Percentiles rank a stretch among this genome's conserved stretches.
These are phyloP conservation scores for Galaxias olidus DNA, from an alignment of 2,797 vertebrate species.

Conservation along the genomic window DNA sequence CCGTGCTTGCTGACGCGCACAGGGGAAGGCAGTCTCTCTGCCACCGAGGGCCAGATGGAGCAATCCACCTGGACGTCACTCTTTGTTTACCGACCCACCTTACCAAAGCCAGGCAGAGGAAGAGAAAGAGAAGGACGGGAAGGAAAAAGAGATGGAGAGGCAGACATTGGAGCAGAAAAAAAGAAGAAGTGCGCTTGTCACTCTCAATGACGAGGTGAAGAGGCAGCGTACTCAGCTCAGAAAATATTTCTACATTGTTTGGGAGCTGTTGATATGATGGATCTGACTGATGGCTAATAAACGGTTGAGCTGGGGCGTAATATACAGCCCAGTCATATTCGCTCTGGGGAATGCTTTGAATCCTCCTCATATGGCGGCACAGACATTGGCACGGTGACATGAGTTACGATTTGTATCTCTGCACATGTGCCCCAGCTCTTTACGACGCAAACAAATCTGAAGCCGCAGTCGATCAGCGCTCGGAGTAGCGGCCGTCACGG, in stretches of 20 bases:
- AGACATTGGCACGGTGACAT: slow-evolving; percentile 14
- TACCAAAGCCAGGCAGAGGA: not conserved
- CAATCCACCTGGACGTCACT: slow-evolving; percentile 49
- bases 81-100: slow-evolving; percentile 43
- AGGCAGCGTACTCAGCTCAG: slow-evolving; percentile 22
- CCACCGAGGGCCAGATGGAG: slow-evolving; percentile 26
- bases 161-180: not conserved
- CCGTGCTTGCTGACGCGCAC: slow-evolving; percentile 24
- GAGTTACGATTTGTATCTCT: slow-evolving; percentile 49
- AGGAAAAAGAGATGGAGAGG: slow-evolving; percentile 12
- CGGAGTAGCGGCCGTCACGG: slow-evolving; percentile 31
- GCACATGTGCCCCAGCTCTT: slow-evolving; percentile 42
- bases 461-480: slow-evolving; percentile 36
- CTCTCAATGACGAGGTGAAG: not conserved
- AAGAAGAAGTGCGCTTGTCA: not conserved
- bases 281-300: too few relatives aligned
- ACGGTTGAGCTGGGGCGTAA: not conserved
- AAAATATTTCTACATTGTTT: too few relatives aligned
- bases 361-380: slow-evolving; percentile 25
- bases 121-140: not conserved
- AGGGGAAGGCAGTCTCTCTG: slow-evolving; percentile 16
- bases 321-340: not conserved
- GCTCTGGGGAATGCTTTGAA: not conserved
- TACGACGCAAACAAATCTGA: slow-evolving; percentile 32
- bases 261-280: too few relatives aligned